Evolutionary conservation across 2,888 invertebrate genomes (phyloP).

Genomic region (Carabus problematicus): DNA sequence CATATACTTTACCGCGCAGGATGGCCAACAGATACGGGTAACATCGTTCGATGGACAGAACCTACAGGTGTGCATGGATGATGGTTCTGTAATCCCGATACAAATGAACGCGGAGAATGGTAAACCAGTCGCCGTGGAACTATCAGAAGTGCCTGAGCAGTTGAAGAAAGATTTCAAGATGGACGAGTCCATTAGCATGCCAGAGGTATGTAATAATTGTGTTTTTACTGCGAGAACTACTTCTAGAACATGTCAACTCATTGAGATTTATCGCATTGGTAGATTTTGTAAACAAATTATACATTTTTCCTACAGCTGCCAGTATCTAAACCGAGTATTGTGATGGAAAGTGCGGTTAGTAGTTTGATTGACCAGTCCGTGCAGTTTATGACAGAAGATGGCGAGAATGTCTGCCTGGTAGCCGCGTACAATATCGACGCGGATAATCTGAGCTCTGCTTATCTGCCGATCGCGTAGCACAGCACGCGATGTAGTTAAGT

Average conservation of each 20-base stretch:
- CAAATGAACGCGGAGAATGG: conserved; percentile 53
- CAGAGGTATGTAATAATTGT: conserved; percentile 21
- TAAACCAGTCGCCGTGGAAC: conserved; percentile 47
- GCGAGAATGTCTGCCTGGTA: conserved; percentile 67
- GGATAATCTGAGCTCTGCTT: conserved; percentile 57
- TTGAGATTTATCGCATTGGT: too few relatives aligned
- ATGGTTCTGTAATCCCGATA: conserved; percentile 58
- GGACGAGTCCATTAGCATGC: conserved; percentile 21
- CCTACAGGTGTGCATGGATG: conserved; percentile 59
- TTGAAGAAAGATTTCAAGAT: conserved; percentile 20
- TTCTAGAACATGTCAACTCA: neutral
- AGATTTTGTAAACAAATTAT: too few relatives aligned
- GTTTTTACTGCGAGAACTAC: neutral
- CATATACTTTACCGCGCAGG: conserved; percentile 71
- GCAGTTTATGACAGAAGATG: conserved; percentile 65
- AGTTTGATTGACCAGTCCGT: conserved; percentile 50
- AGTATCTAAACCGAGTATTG: conserved; percentile 52
- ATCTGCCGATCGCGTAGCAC: conserved; percentile 57
- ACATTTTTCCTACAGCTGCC: conserved; percentile 13
- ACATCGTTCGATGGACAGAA: conserved; percentile 64
- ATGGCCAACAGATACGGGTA: conserved; percentile 70
- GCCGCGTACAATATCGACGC: conserved; percentile 63
- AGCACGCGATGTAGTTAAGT: neutral
- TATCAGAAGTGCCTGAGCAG: conserved; percentile 31
- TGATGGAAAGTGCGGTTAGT: conserved; percentile 52